Conservation (phyloP, 2,797 vertebrate genomes). For the Xyrichtys novacula region DNA sequence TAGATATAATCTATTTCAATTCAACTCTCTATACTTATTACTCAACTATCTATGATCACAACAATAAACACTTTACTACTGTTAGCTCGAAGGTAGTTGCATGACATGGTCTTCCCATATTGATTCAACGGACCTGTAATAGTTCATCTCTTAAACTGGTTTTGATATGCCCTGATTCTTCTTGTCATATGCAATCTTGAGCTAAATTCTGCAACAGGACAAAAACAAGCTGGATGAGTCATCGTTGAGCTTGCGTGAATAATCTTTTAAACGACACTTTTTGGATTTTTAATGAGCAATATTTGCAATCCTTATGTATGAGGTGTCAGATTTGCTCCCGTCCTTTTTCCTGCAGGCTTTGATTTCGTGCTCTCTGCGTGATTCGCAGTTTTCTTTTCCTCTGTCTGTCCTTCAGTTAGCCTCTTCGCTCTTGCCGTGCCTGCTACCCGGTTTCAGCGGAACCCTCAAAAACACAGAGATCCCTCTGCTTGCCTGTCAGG, state of each 20-base stretch:
- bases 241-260: constrained; percentile 35
- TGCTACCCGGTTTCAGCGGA: constrained; percentile 22
- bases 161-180: not conserved
- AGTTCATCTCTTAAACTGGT: not conserved
- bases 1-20: too few relatives aligned
- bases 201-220: constrained; percentile 3
- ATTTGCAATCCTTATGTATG: constrained; percentile 39
- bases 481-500: constrained; percentile 23
- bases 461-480: not conserved
- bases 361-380: constrained; percentile 48
- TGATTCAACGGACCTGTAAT: not conserved
- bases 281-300: constrained; percentile 11
- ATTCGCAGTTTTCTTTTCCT: constrained; percentile 51
- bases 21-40: too few relatives aligned
- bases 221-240: constrained; percentile 27
- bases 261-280: constrained; percentile 30
- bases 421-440: constrained; percentile 1
- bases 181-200: not conserved
- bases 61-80: too few relatives aligned
- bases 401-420: constrained; percentile 44
- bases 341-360: constrained; percentile 46
- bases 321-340: constrained; percentile 37
- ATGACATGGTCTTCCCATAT: not conserved
- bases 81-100: not conserved
- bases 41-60: too few relatives aligned